Percentiles rank a stretch among this genome's conserved stretches.
These are phyloP conservation scores for Chelonoidis abingdonii DNA, from an alignment of 2,113 vertebrate species.

Conservation along the genomic window DNA sequence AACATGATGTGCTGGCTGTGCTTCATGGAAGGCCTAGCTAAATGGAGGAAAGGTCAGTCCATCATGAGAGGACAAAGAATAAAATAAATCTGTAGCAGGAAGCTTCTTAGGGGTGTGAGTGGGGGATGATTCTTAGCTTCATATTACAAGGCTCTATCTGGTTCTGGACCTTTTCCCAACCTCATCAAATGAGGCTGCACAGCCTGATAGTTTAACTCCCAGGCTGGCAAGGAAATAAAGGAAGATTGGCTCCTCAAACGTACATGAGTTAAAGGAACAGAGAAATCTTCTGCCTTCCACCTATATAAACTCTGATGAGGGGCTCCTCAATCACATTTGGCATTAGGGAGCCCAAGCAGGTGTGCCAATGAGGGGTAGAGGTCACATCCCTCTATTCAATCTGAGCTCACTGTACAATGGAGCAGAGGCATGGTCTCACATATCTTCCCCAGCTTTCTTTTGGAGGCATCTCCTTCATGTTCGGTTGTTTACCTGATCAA, in stretches of 20 bases:
- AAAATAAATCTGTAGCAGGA: neutral
- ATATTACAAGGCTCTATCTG: neutral
- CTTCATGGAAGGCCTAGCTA: neutral
- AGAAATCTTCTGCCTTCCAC: neutral
- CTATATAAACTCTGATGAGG: neutral
- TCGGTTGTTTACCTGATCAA: neutral
- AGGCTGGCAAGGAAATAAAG: neutral
- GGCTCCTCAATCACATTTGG: neutral
- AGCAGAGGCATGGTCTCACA: neutral
- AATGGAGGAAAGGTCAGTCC: neutral
- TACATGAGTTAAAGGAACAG: neutral
- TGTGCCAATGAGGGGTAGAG: neutral
- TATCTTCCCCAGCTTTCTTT: neutral
- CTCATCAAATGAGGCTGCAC: neutral
- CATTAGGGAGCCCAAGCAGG: neutral
- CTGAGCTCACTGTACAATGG: neutral
- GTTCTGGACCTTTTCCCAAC: neutral
- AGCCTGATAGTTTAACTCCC: neutral
- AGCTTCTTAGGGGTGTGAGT: neutral
- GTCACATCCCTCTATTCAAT: neutral
- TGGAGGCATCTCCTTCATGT: neutral
- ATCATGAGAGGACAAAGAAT: neutral
- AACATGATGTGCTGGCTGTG: neutral
- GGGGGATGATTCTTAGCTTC: neutral
- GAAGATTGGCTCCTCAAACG: neutral